Evolutionary conservation across 2,113 vertebrate genomes (phyloP).

Genomic region (Hipposideros armiger): DNA sequence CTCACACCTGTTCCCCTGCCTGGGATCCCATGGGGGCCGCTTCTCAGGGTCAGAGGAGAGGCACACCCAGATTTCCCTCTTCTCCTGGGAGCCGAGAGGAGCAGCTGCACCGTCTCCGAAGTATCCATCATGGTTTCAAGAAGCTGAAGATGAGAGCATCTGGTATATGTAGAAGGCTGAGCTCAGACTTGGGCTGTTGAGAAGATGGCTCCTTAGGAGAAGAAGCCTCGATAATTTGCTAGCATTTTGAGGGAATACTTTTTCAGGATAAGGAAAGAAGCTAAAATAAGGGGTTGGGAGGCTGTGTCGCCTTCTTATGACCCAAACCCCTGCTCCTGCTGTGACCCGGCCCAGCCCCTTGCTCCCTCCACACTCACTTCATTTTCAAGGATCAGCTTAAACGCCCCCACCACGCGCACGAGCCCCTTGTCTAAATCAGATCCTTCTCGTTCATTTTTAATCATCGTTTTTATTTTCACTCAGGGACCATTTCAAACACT

Average conservation of each 20-base stretch:
- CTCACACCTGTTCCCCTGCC: no score
- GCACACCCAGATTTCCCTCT: rapidly evolving
- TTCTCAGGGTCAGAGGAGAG: not conserved
- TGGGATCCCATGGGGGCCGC: no score
- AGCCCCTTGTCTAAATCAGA: not conserved
- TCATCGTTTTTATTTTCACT: not conserved
- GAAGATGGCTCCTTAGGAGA: not conserved
- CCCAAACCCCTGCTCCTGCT: not conserved
- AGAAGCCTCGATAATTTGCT: not conserved
- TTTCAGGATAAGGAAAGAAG: not conserved
- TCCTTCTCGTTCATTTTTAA: not conserved
- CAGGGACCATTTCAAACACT: not conserved
- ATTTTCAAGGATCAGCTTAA: not conserved
- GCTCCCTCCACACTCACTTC: no score
- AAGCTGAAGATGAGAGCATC: not conserved
- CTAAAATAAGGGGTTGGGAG: not conserved
- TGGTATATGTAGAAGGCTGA: not conserved
- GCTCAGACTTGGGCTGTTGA: not conserved
- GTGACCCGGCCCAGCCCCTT: not conserved
- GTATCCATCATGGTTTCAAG: not conserved
- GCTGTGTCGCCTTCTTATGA: not conserved
- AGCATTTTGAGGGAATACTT: not conserved
- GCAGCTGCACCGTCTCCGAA: not conserved
- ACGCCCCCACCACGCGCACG: rapidly evolving
- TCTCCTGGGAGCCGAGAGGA: not conserved